These are phyloP conservation scores for Drosophila athabasca DNA, from an alignment of 1,140 invertebrate genomes.

Conservation along the genomic window DNA sequence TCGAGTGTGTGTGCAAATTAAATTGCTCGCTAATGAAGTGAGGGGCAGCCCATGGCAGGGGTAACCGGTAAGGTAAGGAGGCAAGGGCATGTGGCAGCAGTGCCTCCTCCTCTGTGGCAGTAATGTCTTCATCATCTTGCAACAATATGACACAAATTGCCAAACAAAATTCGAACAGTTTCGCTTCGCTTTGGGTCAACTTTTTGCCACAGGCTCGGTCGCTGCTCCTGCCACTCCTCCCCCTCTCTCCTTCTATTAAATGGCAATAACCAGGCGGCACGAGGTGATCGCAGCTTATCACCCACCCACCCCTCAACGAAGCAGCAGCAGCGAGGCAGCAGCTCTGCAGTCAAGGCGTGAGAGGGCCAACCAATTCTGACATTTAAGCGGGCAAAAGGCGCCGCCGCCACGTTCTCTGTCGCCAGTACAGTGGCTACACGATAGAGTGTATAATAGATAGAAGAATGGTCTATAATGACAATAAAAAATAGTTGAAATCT, in stretches of 20 bases:
- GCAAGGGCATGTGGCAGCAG: neutral
- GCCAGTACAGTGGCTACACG: constrained; percentile 13
- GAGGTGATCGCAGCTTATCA: constrained; percentile 63
- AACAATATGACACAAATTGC: constrained; percentile 74
- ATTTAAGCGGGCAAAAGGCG: constrained; percentile 71
- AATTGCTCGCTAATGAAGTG: constrained; percentile 81
- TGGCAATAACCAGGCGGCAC: constrained; percentile 59
- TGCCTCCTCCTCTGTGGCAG: neutral
- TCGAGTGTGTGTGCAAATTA: constrained; percentile 76
- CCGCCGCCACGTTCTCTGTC: constrained; percentile 23
- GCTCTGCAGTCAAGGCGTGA: constrained; percentile 36
- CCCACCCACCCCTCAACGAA: neutral
- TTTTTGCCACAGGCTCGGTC: neutral
- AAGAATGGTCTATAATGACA: too few species aligned
- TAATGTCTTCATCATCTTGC: constrained; percentile 66
- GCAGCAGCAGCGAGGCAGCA: constrained; percentile 1
- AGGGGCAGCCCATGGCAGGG: constrained; percentile 1
- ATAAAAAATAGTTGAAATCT: too few species aligned
- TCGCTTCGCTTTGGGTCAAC: constrained; percentile 45
- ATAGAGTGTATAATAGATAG: constrained; percentile 3
- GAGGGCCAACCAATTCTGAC: constrained; percentile 65
- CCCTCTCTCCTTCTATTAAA: constrained; percentile 37
- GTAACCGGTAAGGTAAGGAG: neutral
- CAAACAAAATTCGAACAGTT: constrained; percentile 53
- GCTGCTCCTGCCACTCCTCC: too few species aligned